Percentiles rank a stretch among this genome's conserved stretches.
Conservation (phyloP, 2,113 vertebrate species). For the Catharus fuscescens region DNA sequence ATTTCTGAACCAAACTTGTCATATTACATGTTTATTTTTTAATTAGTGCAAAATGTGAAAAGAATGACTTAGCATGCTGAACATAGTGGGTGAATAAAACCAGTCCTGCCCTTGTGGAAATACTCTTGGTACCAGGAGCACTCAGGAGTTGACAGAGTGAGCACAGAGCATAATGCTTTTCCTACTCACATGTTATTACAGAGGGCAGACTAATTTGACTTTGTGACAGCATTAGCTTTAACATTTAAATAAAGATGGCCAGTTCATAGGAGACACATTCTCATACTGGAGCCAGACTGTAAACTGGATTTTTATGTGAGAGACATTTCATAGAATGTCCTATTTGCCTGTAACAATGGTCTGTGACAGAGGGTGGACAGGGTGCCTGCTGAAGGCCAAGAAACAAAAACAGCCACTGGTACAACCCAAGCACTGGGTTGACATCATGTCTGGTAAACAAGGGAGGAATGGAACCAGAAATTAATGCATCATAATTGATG, state of each 20-base stretch:
- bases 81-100: not conserved
- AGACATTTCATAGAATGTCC: not conserved
- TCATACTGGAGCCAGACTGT: not conserved
- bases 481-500: slow-evolving; percentile 45
- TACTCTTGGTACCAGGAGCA: not conserved
- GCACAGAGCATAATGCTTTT: not conserved
- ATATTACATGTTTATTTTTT: not conserved
- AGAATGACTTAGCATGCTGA: not conserved
- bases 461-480: slow-evolving; percentile 38
- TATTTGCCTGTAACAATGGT: not conserved
- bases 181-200: not conserved
- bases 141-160: not conserved
- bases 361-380: not conserved
- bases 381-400: not conserved
- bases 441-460: slow-evolving; percentile 57
- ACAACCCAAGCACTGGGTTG: not conserved
- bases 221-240: not conserved
- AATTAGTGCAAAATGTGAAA: not conserved
- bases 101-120: not conserved
- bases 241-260: not conserved
- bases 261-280: not conserved
- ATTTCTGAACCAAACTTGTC: slow-evolving; percentile 1
- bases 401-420: not conserved
- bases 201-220: not conserved
- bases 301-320: not conserved